phyloP scores from a whole-genome alignment of 1,140 invertebrate species.

The Neodiprion pinetum region DNA sequence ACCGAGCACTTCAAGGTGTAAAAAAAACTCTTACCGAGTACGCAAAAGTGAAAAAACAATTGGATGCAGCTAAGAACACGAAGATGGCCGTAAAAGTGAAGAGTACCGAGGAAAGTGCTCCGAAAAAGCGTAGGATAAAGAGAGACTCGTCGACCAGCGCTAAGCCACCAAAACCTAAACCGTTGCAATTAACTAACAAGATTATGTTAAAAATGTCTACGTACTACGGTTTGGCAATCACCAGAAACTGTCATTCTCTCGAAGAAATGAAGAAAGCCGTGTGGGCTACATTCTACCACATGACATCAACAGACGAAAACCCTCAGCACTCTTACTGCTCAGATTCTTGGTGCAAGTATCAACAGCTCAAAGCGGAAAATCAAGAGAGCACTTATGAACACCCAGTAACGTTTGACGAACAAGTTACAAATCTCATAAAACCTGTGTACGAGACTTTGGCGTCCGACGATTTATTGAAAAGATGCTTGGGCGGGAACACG shows the following conservation, averaged over 20 bases:
- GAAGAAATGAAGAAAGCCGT: not conserved
- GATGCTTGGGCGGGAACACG: no score
- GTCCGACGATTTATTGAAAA: no score
- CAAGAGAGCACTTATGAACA: slow-evolving; percentile 5
- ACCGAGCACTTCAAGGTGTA: slow-evolving; percentile 13
- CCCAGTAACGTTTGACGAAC: slow-evolving; percentile 11
- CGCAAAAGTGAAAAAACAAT: slow-evolving; percentile 3
- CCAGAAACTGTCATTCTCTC: no score
- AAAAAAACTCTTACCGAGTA: slow-evolving; percentile 21
- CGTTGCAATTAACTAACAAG: slow-evolving; percentile 9
- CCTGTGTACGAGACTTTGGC: no score
- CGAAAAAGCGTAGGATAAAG: no score
- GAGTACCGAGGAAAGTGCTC: no score
- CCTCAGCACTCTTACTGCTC: slow-evolving; percentile 14
- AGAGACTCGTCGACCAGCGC: no score
- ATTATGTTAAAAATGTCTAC: slow-evolving; percentile 10
- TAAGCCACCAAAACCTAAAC: not conserved
- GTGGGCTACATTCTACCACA: slow-evolving; percentile 13
- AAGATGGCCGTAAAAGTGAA: slow-evolving; percentile 10
- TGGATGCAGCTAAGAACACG: slow-evolving; percentile 11
- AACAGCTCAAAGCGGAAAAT: not conserved
- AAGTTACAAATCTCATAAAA: not conserved
- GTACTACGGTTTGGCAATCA: not conserved
- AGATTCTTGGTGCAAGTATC: slow-evolving; percentile 21
- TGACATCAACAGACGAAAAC: not conserved